Evolutionary conservation across 2,797 vertebrate species (phyloP).

Genomic region (Erpetoichthys calabaricus): DNA sequence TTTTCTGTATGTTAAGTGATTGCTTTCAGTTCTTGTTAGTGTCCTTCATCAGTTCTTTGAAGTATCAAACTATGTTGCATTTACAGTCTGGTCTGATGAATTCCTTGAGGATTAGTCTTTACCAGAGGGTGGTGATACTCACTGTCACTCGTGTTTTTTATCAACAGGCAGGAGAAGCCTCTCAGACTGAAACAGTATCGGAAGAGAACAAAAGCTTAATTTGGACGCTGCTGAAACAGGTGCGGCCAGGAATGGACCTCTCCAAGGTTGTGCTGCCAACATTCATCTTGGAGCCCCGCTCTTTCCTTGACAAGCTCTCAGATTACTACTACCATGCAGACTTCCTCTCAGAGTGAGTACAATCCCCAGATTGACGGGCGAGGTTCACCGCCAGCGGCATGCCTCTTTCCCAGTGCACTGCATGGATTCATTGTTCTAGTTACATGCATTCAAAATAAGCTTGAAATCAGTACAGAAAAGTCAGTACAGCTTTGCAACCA

Average conservation of each 20-base stretch:
- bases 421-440: not conserved
- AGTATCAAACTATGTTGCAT: no score
- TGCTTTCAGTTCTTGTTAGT: not conserved
- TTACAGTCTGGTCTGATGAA: no score
- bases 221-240: constrained; percentile 92
- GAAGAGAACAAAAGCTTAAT: constrained; percentile 98
- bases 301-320: constrained; percentile 93
- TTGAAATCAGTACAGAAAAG: no score
- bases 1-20: no score
- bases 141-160: constrained; percentile 3
- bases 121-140: no score
- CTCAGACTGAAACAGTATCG: constrained; percentile 92
- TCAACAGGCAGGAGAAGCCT: constrained; percentile 78
- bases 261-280: constrained; percentile 95
- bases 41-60: not conserved
- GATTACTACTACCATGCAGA: constrained; percentile 97
- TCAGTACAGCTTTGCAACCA: no score
- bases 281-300: constrained; percentile 90
- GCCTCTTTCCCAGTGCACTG: not conserved
- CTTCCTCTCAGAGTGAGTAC: constrained; percentile 85
- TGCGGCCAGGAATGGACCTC: constrained; percentile 91
- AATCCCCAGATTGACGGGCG: not conserved
- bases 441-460: no score
- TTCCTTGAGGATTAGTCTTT: no score
- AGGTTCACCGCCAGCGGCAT: not conserved